phyloP scores from a whole-genome alignment of 53 echinoderm and acorn worm genomes.

The Patiria pectinifera region DNA sequence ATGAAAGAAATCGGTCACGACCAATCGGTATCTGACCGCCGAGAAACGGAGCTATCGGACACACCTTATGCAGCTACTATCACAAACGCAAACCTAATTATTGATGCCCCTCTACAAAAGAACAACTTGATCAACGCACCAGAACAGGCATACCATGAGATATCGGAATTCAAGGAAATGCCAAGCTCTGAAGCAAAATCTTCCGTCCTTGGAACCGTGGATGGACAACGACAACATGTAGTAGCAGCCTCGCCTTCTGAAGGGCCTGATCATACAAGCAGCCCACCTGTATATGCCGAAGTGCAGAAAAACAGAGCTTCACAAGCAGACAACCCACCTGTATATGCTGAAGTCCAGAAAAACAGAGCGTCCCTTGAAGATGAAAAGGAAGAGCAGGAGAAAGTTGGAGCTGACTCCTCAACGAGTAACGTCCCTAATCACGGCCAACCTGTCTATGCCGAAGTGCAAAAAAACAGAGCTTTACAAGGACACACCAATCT shows the following conservation, averaged over 20 bases:
- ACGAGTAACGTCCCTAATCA: neutral
- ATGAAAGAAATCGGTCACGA: neutral
- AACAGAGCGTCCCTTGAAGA: neutral
- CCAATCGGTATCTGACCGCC: neutral
- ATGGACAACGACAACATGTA: neutral
- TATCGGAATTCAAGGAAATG: too few relatives aligned
- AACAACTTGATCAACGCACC: neutral
- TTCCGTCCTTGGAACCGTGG: neutral
- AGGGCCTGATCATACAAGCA: neutral
- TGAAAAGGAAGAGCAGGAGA: neutral
- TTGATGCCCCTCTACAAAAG: neutral
- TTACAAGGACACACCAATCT: neutral
- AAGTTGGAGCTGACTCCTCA: neutral
- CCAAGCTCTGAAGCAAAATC: too few relatives aligned
- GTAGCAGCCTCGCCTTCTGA: neutral
- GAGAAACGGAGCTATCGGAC: neutral
- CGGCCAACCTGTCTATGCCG: conserved; percentile 3
- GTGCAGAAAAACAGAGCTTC: too few relatives aligned
- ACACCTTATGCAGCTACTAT: neutral
- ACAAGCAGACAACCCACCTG: neutral
- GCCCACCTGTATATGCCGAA: too few relatives aligned
- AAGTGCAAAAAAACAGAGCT: conserved; percentile 9
- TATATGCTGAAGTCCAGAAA: conserved; percentile 15
- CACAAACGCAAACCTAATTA: neutral
- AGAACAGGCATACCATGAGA: neutral